Conservation (phyloP, 1,140 invertebrate species). For the Elymnias hypermnestra region DNA sequence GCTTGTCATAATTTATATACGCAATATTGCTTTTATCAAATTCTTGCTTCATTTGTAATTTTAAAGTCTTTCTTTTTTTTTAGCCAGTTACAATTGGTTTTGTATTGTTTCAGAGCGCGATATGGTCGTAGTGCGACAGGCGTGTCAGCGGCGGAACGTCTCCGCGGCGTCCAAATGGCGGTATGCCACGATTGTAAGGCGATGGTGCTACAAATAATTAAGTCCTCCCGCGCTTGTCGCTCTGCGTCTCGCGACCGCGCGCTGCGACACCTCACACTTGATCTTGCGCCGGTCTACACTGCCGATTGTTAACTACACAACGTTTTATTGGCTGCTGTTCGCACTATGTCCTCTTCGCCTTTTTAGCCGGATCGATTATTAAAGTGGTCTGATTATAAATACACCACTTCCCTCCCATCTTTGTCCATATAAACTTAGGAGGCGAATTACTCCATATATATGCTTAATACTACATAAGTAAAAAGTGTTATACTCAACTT, state of each 20-base stretch:
- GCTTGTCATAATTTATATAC: too few species aligned
- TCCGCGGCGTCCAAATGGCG: conserved; percentile 88
- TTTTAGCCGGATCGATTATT: neutral
- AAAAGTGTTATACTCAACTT: too few species aligned
- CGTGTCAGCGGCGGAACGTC: conserved; percentile 76
- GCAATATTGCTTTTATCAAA: too few species aligned
- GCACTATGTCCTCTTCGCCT: neutral
- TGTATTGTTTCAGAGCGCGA: conserved; percentile 32
- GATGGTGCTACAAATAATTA: conserved; percentile 95
- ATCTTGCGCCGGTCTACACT: conserved; percentile 88
- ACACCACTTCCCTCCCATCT: too few species aligned
- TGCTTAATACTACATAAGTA: too few species aligned
- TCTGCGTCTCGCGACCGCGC: conserved; percentile 87
- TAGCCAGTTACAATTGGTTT: neutral
- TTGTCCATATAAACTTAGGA: too few species aligned
- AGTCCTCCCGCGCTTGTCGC: conserved; percentile 86
- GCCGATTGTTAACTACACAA: conserved; percentile 82
- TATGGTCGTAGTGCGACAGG: conserved; percentile 70
- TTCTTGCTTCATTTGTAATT: too few species aligned
- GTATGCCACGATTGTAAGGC: conserved; percentile 96
- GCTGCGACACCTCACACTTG: conserved; percentile 86
- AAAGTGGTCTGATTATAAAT: too few species aligned
- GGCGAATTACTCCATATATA: too few species aligned
- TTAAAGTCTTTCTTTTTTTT: too few species aligned
- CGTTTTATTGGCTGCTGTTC: neutral